Base-by-base conservation (phyloP, 2,113 vertebrate genomes). In the Chlorocebus sabaeus region DNA sequence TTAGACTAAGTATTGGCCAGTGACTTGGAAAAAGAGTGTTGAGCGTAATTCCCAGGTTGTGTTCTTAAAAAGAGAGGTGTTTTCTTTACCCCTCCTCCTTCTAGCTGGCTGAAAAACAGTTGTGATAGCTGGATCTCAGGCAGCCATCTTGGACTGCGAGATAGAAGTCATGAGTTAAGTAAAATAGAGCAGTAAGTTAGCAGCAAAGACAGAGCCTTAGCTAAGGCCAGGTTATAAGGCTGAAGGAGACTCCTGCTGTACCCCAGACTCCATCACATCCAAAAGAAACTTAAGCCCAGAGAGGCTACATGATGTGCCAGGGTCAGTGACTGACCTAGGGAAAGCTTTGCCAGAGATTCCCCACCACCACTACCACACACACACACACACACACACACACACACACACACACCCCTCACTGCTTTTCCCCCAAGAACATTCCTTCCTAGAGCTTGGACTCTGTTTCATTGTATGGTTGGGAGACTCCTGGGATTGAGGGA, bases 111-210 rank as follows among this genome's bases (percentile, higher is more conserved):
- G 40, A 59, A 86, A 86, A 57, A 32, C 50, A 50, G 20, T 22
- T 55, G 27, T 38, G 55, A 94, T 68, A 70, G 96, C 88, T 88
- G 72, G 52, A 50, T 87, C 75, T 84, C 80, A 83, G 75, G 97
- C 81, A 57, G 52, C 80, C 55, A 11, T 40, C 0, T 57, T 67
- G 61, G 75, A 43, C 83, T 68, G 40, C 27, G 70, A 87, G 59
- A 85, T 73, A 3, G 78, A 90, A 27, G 22, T 82, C 0, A 1
- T 17, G 43, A 23, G 8, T 86, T 90, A 83, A 50, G 8, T 11
- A 93, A 30, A 30, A 45, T 13, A 78, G 50, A 89, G 48, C 27
- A 93, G 25, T 52, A 93, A 93, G n/a, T 89, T 40, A 48, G 32
- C 25, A 7, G 43, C n/a, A 87, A 85, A 93, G 84, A 96, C 13